A percentile compares a stretch with the other conserved stretches of the same genome.
Evolutionary conservation across 2,797 vertebrate species (phyloP).

Genomic region (Acrocephalus scirpaceus): DNA sequence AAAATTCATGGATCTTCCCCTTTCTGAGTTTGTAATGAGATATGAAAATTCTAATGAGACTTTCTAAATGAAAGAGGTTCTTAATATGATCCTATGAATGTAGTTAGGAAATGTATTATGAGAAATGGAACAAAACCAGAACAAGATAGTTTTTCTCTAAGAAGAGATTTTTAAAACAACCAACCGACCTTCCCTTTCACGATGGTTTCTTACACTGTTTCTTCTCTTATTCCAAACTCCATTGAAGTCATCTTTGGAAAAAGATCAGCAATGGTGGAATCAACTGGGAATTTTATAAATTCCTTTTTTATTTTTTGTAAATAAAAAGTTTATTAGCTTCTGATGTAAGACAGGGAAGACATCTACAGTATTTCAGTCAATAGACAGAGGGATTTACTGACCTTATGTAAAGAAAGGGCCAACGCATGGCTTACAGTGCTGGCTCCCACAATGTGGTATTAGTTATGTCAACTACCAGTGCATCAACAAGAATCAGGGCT

Average conservation of each 20-base stretch:
- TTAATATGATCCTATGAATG: not conserved
- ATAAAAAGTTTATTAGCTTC: not conserved
- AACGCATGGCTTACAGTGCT: rapidly evolving
- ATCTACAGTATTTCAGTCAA: not conserved
- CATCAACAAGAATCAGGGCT: not conserved
- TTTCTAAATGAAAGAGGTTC: not conserved
- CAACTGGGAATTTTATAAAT: not conserved
- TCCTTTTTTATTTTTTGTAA: not conserved
- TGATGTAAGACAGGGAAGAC: not conserved
- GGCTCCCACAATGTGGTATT: not conserved
- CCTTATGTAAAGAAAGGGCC: not conserved
- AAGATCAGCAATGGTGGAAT: not conserved
- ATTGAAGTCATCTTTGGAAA: not conserved
- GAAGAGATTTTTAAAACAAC: not conserved
- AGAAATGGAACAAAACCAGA: not conserved
- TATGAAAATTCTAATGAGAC: not conserved
- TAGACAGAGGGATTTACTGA: not conserved
- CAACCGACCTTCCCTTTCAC: not conserved
- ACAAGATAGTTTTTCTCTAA: not conserved
- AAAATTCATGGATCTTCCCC: constrained; percentile 16
- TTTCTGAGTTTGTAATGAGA: constrained; percentile 17
- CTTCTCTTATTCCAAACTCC: not conserved
- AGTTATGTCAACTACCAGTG: not conserved
- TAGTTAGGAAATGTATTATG: not conserved
- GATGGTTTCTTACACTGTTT: not conserved